Percentiles rank a stretch among this genome's conserved stretches.
These are phyloP conservation scores for Pteropus rufus DNA, from an alignment of 2,797 vertebrate genomes.

Conservation along the genomic window DNA sequence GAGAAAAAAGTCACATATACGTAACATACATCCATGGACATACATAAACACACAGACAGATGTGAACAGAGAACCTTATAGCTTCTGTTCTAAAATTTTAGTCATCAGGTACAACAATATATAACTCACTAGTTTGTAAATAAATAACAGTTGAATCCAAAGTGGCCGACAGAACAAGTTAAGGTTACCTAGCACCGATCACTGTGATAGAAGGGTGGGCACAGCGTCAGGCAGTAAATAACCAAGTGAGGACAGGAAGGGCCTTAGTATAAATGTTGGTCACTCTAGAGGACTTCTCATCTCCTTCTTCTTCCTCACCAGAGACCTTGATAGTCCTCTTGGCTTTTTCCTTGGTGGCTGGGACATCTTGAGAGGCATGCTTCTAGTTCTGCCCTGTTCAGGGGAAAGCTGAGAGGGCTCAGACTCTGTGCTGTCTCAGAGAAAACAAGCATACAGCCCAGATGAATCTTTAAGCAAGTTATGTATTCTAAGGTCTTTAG, in stretches of 20 bases:
- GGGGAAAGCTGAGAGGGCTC: not conserved
- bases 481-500: not conserved
- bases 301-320: not conserved
- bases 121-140: not conserved
- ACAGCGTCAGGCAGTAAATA: not conserved
- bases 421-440: not conserved
- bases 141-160: not conserved
- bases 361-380: not conserved
- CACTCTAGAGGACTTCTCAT: not conserved
- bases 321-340: not conserved
- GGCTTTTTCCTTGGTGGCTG: not conserved
- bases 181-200: not conserved
- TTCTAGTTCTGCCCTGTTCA: not conserved
- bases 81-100: not conserved
- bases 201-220: not conserved
- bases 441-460: not conserved
- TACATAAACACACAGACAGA: not conserved
- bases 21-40: not conserved
- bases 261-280: not conserved
- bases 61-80: not conserved
- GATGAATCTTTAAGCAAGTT: not conserved
- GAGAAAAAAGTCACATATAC: not conserved
- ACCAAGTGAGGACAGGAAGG: not conserved
- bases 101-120: not conserved
- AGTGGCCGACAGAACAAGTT: not conserved